Conservation (phyloP, 2,888 invertebrate genomes). For the Blastobasis adustella region DNA sequence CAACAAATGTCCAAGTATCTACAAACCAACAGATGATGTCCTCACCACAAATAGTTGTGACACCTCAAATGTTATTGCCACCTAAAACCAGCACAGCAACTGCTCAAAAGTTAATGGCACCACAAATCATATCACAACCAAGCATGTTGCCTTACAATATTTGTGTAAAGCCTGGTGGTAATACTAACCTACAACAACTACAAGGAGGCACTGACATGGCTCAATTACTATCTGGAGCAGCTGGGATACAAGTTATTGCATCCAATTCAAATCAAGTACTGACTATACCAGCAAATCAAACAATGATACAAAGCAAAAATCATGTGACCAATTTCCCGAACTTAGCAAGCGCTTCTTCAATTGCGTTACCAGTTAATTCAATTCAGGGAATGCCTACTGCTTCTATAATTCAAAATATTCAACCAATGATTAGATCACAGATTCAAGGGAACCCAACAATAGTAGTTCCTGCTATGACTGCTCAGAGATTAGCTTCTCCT, state of each 20-base stretch:
- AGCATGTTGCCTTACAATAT: slow-evolving; percentile 65
- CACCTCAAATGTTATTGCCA: slow-evolving; percentile 66
- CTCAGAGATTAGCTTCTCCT: slow-evolving; percentile 61
- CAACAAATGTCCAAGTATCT: slow-evolving; percentile 64
- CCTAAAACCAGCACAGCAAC: slow-evolving; percentile 56
- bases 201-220: slow-evolving; percentile 60
- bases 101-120: slow-evolving; percentile 57
- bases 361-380: slow-evolving; percentile 64
- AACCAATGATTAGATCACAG: slow-evolving; percentile 67
- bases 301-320: slow-evolving; percentile 62
- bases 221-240: slow-evolving; percentile 57
- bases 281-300: slow-evolving; percentile 61
- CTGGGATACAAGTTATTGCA: slow-evolving; percentile 70
- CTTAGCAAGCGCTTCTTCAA: slow-evolving; percentile 68
- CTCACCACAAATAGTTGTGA: slow-evolving; percentile 68
- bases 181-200: slow-evolving; percentile 58
- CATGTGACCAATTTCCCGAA: slow-evolving; percentile 65
- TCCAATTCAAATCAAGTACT: slow-evolving; percentile 68
- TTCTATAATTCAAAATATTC: slow-evolving; percentile 66
- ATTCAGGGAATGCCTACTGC: slow-evolving; percentile 64
- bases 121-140: slow-evolving; percentile 64
- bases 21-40: slow-evolving; percentile 61
- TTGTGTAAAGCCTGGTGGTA: slow-evolving; percentile 62
- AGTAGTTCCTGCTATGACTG: slow-evolving; percentile 60
- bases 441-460: slow-evolving; percentile 66